Percentiles rank a stretch among this genome's conserved stretches.
Conservation (phyloP, 2,888 invertebrate species). For the Melanargia galathea region DNA sequence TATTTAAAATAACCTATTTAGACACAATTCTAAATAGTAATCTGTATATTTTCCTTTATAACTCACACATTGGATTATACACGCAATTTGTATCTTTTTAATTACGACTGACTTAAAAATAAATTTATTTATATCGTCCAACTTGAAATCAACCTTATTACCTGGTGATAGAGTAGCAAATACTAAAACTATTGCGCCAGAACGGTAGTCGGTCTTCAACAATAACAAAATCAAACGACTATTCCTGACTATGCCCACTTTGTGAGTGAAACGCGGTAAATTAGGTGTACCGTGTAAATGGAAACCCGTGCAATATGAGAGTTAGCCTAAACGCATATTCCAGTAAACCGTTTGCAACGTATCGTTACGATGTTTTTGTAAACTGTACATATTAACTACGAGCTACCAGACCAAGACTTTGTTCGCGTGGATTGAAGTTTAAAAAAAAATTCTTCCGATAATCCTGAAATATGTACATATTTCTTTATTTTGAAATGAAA, state of each 20-base stretch:
- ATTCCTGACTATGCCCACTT: not conserved
- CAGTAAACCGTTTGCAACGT: conserved; percentile 7
- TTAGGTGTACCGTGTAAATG: conserved; percentile 68
- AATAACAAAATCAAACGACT: conserved; percentile 4
- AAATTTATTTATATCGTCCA: not conserved
- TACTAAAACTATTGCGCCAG: not conserved
- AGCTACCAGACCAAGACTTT: too few species aligned
- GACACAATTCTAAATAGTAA: too few species aligned
- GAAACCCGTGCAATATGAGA: conserved; percentile 53
- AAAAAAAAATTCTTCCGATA: too few species aligned
- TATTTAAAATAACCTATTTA: too few species aligned
- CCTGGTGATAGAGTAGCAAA: not conserved
- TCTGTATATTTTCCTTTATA: too few species aligned
- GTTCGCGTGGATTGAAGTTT: too few species aligned
- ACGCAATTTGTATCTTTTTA: too few species aligned
- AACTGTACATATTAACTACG: too few species aligned
- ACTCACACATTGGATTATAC: too few species aligned
- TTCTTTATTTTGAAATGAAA: too few species aligned
- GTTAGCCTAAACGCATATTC: conserved; percentile 14
- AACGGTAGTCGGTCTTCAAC: conserved; percentile 1
- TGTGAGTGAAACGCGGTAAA: conserved; percentile 47
- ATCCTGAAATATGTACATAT: too few species aligned
- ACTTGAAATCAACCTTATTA: not conserved
- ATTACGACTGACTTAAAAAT: too few species aligned
- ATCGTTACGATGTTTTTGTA: not conserved